These are phyloP conservation scores for Falco columbarius DNA, from an alignment of 2,797 vertebrate species.

Conservation along the genomic window DNA sequence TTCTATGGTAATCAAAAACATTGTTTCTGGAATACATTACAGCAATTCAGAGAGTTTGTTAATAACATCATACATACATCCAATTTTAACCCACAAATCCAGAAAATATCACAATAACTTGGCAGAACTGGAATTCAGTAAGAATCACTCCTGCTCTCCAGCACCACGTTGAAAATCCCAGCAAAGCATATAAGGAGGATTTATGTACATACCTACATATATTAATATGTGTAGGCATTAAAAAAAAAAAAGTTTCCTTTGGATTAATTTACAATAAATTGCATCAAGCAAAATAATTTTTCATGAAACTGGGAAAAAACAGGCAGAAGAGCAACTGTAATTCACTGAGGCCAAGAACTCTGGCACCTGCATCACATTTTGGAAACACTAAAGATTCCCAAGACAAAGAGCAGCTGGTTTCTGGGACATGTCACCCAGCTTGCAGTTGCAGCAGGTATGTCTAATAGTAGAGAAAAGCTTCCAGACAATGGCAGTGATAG, in stretches of 20 bases:
- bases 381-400: not conserved
- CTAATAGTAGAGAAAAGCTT: not conserved
- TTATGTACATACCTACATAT: not conserved
- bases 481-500: not conserved
- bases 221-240: not conserved
- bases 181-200: not conserved
- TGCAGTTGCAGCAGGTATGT: not conserved
- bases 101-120: not conserved
- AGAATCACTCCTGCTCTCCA: not conserved
- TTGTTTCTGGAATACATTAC: not conserved
- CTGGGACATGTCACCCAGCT: not conserved
- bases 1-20: not conserved
- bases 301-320: not conserved
- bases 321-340: not conserved
- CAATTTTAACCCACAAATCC: not conserved
- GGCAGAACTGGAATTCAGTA: not conserved
- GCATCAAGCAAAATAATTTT: not conserved
- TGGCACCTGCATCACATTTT: not conserved
- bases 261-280: not conserved
- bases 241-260: not conserved
- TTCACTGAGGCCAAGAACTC: not conserved
- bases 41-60: not conserved
- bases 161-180: not conserved
- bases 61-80: fast-evolving
- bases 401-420: not conserved